Evolutionary conservation across 2,888 invertebrate species (phyloP).

Genomic region (Acronicta psi): DNA sequence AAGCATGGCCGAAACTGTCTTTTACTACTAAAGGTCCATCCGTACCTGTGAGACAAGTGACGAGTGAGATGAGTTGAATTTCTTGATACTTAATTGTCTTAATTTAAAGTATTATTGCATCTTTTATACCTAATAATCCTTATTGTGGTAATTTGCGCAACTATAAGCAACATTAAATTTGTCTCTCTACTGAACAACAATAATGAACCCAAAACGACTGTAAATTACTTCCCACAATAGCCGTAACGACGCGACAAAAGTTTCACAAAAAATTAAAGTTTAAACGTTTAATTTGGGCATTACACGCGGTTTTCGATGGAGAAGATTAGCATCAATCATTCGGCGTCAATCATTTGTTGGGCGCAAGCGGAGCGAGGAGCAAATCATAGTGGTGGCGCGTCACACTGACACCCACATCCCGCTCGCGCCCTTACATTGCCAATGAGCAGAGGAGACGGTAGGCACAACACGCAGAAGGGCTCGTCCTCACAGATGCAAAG

Average conservation of each 20-base stretch:
- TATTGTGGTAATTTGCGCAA: neutral
- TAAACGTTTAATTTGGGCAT: constrained; percentile 72
- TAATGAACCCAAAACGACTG: constrained; percentile 22
- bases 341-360: constrained; percentile 81
- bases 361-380: constrained; percentile 83
- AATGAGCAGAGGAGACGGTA: constrained; percentile 27
- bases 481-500: constrained; percentile 5
- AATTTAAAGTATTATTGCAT: no score
- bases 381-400: constrained; percentile 86
- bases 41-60: no score
- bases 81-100: no score
- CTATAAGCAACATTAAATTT: neutral
- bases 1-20: no score
- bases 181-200: neutral
- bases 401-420: constrained; percentile 84
- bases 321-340: constrained; percentile 75
- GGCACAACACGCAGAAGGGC: constrained; percentile 17
- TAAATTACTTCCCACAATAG: constrained; percentile 54
- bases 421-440: constrained; percentile 22
- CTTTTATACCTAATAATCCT: no score
- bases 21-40: no score
- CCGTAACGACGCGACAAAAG: constrained; percentile 52
- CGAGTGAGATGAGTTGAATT: no score
- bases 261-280: constrained; percentile 62
- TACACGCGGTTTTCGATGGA: constrained; percentile 76